Base-by-base conservation (phyloP, 64 coral and sea anemone species). In the Anthopleura sola region DNA sequence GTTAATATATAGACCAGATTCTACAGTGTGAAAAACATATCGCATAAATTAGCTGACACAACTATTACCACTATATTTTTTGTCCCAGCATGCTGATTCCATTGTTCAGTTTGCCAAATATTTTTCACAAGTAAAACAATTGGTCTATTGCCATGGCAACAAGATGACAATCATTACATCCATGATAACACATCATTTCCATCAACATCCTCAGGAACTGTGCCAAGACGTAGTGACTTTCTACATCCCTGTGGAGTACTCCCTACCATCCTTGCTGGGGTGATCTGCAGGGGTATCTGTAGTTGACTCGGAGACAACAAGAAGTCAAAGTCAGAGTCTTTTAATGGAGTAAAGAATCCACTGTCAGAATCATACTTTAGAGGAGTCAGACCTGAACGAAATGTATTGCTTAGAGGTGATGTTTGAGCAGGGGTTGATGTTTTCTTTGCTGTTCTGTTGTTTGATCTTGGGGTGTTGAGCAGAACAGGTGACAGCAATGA, bases 261-360 rank as follows among this genome's bases (percentile, higher is more conserved):
- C 24, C 64, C 47, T 24, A 56, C 57, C 83, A 86, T 49, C 46
- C 78, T 91, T 60, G 84, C 84, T 37, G 89, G 89, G 29, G 89
- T 79, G 34, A 91, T 76, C 19, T 80, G 56, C 46, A 90, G 75
- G 46, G 36, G 55, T 10, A 81, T 24, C 1, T 36, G 37, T 8
- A 86, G 39, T 6, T 51, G 85, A 56, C 49, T 92, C 36, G 90
- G 90, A 23, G 90, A 92, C 14, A 92, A 78, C 16, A 92, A 68
- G 81, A 89, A 92, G 75, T 97, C 94, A 86, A 97, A 87, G 21
- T 92, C 90, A 20, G 81, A 74, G 7, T 97, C 90, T 24, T 84
- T 86, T 9, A 80, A 76, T 51, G 94, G 94, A 55, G 94, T 90
- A 18, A 97, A 97, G 31, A 93, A 86, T 0, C 94, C 94, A 46